These are phyloP conservation scores for Cyclura pinguis DNA, from an alignment of 2,797 vertebrate species.

Conservation along the genomic window DNA sequence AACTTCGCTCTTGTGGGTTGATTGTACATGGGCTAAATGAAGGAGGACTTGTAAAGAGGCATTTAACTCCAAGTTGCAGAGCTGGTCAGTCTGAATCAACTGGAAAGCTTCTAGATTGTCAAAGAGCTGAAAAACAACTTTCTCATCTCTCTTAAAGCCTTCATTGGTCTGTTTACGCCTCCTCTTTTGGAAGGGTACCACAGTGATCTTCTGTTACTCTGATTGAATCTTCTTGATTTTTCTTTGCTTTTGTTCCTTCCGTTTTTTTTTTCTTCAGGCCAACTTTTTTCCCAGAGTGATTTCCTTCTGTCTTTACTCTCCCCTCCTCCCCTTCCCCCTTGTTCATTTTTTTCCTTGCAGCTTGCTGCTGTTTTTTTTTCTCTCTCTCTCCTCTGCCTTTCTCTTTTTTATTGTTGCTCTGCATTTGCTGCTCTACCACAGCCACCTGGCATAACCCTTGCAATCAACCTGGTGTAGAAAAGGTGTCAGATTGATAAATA, in stretches of 20 bases:
- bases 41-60: neutral
- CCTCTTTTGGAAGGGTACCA: constrained; percentile 3
- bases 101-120: constrained; percentile 16
- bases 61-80: constrained; percentile 5
- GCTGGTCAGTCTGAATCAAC: constrained; percentile 6
- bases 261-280: constrained; percentile 34
- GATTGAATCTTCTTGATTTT: constrained; percentile 44
- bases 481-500: constrained; percentile 79
- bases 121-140: constrained; percentile 14
- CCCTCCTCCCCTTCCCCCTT: constrained; percentile 31
- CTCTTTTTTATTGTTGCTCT: constrained; percentile 19
- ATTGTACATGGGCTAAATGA: neutral
- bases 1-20: constrained; percentile 27
- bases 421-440: constrained; percentile 46
- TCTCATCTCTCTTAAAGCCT: neutral
- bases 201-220: constrained; percentile 56
- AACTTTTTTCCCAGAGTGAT: constrained; percentile 27
- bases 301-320: constrained; percentile 3
- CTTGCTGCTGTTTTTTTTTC: constrained; percentile 26
- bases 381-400: constrained; percentile 13
- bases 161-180: constrained; percentile 1
- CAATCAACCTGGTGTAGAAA: constrained; percentile 62
- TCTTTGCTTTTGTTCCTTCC: constrained; percentile 47
- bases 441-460: constrained; percentile 69
- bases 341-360: constrained; percentile 36